A percentile compares a stretch with the other conserved stretches of the same genome.
phyloP scores from a whole-genome alignment of 2,113 vertebrate genomes.

The Prionailurus viverrinus region DNA sequence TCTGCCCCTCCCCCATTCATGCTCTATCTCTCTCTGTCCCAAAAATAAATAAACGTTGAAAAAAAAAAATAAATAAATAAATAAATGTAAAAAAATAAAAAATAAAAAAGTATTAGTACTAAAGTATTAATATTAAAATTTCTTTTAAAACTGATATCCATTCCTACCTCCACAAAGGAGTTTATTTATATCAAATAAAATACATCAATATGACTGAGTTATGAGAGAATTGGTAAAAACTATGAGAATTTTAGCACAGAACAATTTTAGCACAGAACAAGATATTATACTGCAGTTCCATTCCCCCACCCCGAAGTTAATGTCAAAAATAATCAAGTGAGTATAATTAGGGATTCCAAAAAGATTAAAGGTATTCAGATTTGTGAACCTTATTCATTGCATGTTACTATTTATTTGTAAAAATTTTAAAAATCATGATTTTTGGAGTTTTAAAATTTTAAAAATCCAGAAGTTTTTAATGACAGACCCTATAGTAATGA shows the following conservation, averaged over 20 bases:
- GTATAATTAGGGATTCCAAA: not conserved
- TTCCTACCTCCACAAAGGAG: not conserved
- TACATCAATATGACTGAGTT: not conserved
- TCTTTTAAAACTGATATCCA: not conserved
- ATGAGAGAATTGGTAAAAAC: not conserved
- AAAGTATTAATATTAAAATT: not conserved
- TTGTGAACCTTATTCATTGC: not conserved
- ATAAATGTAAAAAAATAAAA: no score
- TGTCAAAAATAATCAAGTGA: not conserved
- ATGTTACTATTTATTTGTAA: not conserved
- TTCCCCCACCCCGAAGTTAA: not conserved
- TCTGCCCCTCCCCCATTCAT: no score
- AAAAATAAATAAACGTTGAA: no score
- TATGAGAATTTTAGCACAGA: not conserved
- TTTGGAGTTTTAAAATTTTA: not conserved
- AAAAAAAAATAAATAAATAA: no score
- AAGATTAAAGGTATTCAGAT: not conserved
- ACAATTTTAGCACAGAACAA: not conserved
- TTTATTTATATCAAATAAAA: not conserved
- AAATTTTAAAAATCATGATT: not conserved
- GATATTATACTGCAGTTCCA: not conserved
- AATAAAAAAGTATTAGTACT: not conserved
- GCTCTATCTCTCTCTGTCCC: no score
- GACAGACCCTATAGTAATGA: not conserved
- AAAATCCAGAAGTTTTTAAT: not conserved